Conservation (phyloP, 2,888 invertebrate species). For the Drosophila tanythrix region DNA sequence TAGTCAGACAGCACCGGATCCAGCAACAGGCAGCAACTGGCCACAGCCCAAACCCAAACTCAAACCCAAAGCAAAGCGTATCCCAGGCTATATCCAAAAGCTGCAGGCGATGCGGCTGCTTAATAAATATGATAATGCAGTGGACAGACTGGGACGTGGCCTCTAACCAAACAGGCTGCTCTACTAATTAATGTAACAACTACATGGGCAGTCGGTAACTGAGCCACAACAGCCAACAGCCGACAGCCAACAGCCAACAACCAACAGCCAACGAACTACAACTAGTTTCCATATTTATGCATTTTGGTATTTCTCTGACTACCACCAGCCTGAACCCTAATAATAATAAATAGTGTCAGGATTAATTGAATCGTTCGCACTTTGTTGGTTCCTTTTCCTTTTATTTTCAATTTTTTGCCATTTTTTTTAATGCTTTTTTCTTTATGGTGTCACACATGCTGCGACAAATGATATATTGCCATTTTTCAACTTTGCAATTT, state of each 20-base stretch:
- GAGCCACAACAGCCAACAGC: slow-evolving; percentile 28
- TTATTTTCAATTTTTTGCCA: slow-evolving; percentile 27
- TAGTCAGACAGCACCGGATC: slow-evolving; percentile 76
- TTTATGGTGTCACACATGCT: slow-evolving; percentile 69
- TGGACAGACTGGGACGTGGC: slow-evolving; percentile 41
- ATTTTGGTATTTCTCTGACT: slow-evolving; percentile 31
- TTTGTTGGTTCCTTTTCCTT: slow-evolving; percentile 52
- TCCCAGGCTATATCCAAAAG: slow-evolving; percentile 28
- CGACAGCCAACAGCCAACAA: not conserved
- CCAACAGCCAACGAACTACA: not conserved
- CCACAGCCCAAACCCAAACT: slow-evolving; percentile 2
- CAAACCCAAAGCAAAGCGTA: not conserved
- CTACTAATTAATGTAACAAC: slow-evolving; percentile 80
- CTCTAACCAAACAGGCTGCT: slow-evolving; percentile 62
- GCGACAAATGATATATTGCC: slow-evolving; percentile 79
- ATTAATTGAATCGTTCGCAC: slow-evolving; percentile 85
- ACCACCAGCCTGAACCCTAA: slow-evolving; percentile 55
- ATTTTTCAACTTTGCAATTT: slow-evolving; percentile 78
- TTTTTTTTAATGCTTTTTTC: not conserved
- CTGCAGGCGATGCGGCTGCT: slow-evolving; percentile 76
- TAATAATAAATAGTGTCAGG: slow-evolving; percentile 82
- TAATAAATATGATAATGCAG: slow-evolving; percentile 79
- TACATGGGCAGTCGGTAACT: slow-evolving; percentile 72
- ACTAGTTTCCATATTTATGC: slow-evolving; percentile 8
- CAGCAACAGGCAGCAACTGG: slow-evolving; percentile 15